Percentiles rank a stretch among this genome's conserved stretches.
phyloP scores from a whole-genome alignment of 2,888 invertebrate species.

The Drosophila lacicola region DNA sequence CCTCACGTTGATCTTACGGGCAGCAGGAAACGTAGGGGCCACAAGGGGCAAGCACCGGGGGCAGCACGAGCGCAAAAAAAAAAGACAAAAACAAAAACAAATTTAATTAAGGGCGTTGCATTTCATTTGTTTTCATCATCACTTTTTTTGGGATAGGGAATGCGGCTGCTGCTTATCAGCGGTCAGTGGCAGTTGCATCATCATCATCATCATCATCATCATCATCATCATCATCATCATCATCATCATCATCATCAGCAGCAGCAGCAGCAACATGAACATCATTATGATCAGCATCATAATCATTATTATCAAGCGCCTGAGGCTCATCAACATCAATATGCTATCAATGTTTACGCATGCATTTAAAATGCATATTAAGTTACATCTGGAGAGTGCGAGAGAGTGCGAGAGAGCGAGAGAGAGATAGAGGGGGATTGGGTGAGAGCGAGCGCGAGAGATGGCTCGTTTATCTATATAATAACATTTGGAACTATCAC shows the following conservation, averaged over 20 bases:
- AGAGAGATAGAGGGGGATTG: not conserved
- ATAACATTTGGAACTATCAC: conserved; percentile 22
- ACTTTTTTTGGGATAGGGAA: conserved; percentile 22
- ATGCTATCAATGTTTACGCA: conserved; percentile 78
- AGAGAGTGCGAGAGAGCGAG: not conserved
- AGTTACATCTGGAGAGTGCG: conserved; percentile 43
- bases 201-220: conserved; percentile 8
- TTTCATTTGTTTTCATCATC: conserved; percentile 74
- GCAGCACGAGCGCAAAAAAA: conserved; percentile 35
- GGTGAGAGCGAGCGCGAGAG: not conserved
- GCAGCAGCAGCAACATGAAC: conserved; percentile 49
- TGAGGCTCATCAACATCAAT: conserved; percentile 59
- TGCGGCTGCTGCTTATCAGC: conserved; percentile 59
- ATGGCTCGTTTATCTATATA: conserved; percentile 14
- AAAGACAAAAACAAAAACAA: conserved; percentile 20
- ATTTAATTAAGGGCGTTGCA: conserved; percentile 78
- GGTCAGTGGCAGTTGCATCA: conserved; percentile 67
- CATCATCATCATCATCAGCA: conserved; percentile 2
- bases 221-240: conserved; percentile 11
- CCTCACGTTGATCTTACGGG: conserved; percentile 35
- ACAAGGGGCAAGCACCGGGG: not conserved
- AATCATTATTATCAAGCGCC: conserved; percentile 7
- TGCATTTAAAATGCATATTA: conserved; percentile 75
- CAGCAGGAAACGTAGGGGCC: conserved; percentile 14
- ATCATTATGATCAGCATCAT: conserved; percentile 12